Evolutionary conservation across 1,140 invertebrate genomes (phyloP), one percentile per base, ranked within the genome.

Genomic region (Temnothorax curvispinosus): DNA sequence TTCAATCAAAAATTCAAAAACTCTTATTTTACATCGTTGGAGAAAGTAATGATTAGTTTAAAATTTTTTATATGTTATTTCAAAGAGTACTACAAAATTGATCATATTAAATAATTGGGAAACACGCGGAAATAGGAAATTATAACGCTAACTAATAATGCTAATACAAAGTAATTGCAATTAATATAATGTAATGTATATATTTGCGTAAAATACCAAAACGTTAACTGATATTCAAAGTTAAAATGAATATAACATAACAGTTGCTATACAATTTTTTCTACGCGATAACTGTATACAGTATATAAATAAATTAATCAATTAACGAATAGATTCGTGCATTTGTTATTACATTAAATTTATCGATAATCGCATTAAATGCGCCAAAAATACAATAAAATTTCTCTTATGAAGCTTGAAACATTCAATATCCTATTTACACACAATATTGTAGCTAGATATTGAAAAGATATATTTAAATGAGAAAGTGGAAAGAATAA

Each of bases 401-500:
- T 69, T 58, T 74, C 65, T 44, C 8, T 47, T 3, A 1, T 18
- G 32, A 35, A 60, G 11, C 15, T 41, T 58, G 21, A 38, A 75
- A 58, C 9, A 27, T 18, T 72, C 18, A 32, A 47, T 8, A 60
- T 41, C 6, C 13, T 52, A 56, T 82, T 47, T 74, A 38, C 8
- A n/a, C 21, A 15, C 21, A 21, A 65, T n/a, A 50, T 64, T 35
- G 13, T 18, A 32, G 11, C 56, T 82, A 41, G 27, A 8, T 50
- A 62, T 60, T 38, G 8, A 56, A 56, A 15, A 56, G 11, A 47
- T 52, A 2, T 35, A 60, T 58, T 74, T 27, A 62, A 72, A 82
- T 35, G n/a, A 47, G 1, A 71, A 47, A 60, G 27, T 72, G 41
- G 41, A 74, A 62, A 38, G 69, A 84, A 62, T 84, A 50, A 84